Base-by-base conservation (phyloP, 2,797 vertebrate species). In the Sebastes minor region DNA sequence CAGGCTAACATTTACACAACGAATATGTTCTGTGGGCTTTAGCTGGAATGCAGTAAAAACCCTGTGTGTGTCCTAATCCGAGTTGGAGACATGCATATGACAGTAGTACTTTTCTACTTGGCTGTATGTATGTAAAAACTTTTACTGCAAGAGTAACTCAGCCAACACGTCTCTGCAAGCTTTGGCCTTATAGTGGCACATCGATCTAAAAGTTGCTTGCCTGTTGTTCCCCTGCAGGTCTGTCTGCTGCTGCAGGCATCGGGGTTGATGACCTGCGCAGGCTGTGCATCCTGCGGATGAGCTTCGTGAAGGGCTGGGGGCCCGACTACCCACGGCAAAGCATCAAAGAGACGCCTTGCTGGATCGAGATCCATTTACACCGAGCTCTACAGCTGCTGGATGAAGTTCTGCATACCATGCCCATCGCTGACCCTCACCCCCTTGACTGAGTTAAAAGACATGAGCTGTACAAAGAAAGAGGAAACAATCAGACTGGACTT, bases 331-430 rank as follows among this genome's bases (percentile, higher is more conserved):
- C 98, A 0, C 93, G 98, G 11, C 98, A 99, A 89, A 99, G 98
- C 96, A 99, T 99, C 90, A 99, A 99, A 83, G 97, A 99, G 90
- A 99, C 98, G 0, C 98, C 98, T 0, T 99, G 98, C 93, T 99
- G 98, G 98, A 98, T 99, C 5, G 98, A 99, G 90, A 99, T 99
- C 73, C 98, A 99, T 91, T 84, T 99, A 59, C 98, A 99, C 88
- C 96, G 98, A 2, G 98, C 98, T 6, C 97, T 99, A 18, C 98
- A 99, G 93, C 97, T 99, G 10, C 95, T 99, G 62, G 98, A 99
- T 1, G 98, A 99, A 92, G 98, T 99, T n/a, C 97, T 99, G 70
- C 98, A 99, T 91, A 99, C 98, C 93, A 99, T 99, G 98, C 98
- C 98, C 69, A 98, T 99, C 27, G 97, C 98, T 1, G 98, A 99